A percentile compares a stretch with the other conserved stretches of the same genome.
phyloP scores from a whole-genome alignment of 2,113 vertebrate genomes.

The Hyaena hyaena region DNA sequence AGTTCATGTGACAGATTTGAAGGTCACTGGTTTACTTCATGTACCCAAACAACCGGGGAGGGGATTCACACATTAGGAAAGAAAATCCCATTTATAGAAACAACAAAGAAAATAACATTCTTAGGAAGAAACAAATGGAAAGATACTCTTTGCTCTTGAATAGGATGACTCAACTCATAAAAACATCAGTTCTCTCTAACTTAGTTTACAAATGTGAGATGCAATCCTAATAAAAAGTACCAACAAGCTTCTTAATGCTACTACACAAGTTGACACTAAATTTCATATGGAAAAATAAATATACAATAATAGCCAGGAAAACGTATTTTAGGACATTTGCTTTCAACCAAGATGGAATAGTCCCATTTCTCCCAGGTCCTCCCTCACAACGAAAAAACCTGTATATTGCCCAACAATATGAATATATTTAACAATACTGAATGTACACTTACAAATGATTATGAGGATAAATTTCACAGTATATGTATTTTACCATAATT shows the following conservation, averaged over 20 bases:
- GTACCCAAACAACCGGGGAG: not conserved
- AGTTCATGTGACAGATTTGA: not conserved
- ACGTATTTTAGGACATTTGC: not conserved
- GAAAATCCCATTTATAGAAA: slow-evolving; percentile 1
- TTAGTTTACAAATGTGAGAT: slow-evolving; percentile 34
- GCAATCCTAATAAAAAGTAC: not conserved
- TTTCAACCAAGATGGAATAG: not conserved
- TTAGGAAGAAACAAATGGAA: slow-evolving; percentile 36
- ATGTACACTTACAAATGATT: not conserved
- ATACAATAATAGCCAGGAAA: not conserved
- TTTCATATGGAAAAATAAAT: not conserved
- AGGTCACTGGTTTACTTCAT: not conserved
- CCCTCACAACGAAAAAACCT: not conserved
- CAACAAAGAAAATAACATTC: not conserved
- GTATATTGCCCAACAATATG: not conserved
- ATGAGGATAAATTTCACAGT: not conserved
- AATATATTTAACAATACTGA: not conserved
- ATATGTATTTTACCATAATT: not conserved
- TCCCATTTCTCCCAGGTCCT: not conserved
- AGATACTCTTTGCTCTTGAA: slow-evolving; percentile 14
- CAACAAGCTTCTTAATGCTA: not conserved
- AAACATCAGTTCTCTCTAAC: not conserved
- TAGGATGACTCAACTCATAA: not conserved
- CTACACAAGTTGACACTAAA: slow-evolving; percentile 26
- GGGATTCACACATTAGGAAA: not conserved